Conservation (phyloP, 2,113 vertebrate genomes). For the Tragelaphus imberbis region DNA sequence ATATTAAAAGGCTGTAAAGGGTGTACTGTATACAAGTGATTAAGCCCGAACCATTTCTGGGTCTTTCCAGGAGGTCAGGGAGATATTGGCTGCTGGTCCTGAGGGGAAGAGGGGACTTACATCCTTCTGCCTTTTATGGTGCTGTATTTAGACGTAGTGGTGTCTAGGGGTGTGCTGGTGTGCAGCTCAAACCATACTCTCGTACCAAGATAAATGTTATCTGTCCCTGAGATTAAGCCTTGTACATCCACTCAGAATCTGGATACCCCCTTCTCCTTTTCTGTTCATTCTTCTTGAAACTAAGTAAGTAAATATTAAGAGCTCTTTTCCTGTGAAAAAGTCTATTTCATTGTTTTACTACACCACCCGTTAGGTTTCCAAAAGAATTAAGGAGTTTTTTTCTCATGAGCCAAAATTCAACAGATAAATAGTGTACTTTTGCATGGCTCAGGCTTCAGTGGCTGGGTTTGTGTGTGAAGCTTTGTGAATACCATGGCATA, state of each 20-base stretch:
- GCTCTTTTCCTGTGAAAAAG: not conserved
- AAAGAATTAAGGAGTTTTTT: not conserved
- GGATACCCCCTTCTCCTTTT: not conserved
- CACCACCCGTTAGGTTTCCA: not conserved
- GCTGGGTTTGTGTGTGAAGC: slow-evolving; percentile 65
- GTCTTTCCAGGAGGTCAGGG: slow-evolving; percentile 31
- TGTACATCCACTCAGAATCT: not conserved
- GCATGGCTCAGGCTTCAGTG: slow-evolving; percentile 55
- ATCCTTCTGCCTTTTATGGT: slow-evolving; percentile 46
- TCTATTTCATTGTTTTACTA: not conserved
- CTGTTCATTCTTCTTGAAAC: not conserved
- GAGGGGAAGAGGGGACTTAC: slow-evolving; percentile 35
- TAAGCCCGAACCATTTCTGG: slow-evolving; percentile 11
- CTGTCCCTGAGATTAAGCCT: slow-evolving; percentile 15
- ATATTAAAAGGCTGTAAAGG: slow-evolving; percentile 57
- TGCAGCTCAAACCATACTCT: slow-evolving; percentile 3
- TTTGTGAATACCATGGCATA: slow-evolving; percentile 61
- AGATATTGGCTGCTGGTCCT: slow-evolving; percentile 57
- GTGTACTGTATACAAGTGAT: slow-evolving; percentile 34
- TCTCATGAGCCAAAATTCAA: not conserved
- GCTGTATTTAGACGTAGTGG: slow-evolving; percentile 37
- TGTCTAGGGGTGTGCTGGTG: not conserved
- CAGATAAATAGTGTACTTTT: not conserved
- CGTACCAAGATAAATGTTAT: slow-evolving; percentile 20
- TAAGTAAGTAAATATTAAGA: slow-evolving; percentile 21